A percentile compares a stretch with the other conserved stretches of the same genome.
Evolutionary conservation across 53 echinoderm and acorn worm genomes (phyloP).

Genomic region (Temnopleurus reevesii): DNA sequence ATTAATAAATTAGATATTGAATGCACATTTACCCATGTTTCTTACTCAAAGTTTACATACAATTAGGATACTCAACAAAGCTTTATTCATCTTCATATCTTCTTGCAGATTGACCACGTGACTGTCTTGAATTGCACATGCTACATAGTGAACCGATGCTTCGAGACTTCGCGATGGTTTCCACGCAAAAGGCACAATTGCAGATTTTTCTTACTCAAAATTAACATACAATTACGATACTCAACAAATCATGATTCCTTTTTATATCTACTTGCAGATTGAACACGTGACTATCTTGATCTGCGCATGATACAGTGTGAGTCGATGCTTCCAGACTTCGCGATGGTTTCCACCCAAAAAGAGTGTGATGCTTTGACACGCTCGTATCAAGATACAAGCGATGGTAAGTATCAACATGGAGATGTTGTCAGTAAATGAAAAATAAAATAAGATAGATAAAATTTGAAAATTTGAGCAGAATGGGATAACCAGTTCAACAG

Average conservation of each 20-base stretch:
- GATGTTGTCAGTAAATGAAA: background rate
- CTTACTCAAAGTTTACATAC: no score
- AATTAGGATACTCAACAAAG: no score
- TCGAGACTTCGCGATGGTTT: no score
- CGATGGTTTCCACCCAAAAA: background rate
- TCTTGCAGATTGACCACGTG: no score
- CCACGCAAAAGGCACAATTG: no score
- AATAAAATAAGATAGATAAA: background rate
- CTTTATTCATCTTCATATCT: no score
- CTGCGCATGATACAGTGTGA: background rate
- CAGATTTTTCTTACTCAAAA: no score
- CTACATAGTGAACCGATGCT: no score
- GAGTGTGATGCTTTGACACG: background rate
- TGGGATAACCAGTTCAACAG: background rate
- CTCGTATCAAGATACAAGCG: conserved; percentile 13
- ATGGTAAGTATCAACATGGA: background rate
- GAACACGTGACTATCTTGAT: background rate
- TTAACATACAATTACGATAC: no score
- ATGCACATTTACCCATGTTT: no score
- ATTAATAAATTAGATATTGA: no score
- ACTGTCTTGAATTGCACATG: no score
- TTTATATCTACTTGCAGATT: background rate
- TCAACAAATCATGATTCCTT: background rate
- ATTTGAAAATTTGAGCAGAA: background rate
- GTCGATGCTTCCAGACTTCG: background rate